Conservation (phyloP, 2,113 vertebrate genomes). For the Heptranchias perlo region DNA sequence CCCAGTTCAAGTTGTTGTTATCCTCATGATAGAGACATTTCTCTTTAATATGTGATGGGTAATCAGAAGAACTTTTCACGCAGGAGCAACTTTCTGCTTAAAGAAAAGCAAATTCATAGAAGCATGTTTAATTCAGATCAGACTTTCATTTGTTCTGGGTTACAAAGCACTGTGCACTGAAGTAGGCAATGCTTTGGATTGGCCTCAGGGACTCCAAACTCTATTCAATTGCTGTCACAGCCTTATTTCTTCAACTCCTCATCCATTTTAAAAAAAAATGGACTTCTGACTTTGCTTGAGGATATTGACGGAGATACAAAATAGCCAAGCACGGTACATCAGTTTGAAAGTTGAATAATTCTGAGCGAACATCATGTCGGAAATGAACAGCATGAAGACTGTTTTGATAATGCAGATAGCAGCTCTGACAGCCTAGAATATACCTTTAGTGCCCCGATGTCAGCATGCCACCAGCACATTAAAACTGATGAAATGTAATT, state of each 20-base stretch:
- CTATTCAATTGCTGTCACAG: neutral
- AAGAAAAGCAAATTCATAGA: neutral
- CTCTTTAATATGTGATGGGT: neutral
- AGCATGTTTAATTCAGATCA: neutral
- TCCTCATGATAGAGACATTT: neutral
- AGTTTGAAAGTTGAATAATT: conserved; percentile 7
- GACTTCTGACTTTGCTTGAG: neutral
- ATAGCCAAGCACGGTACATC: neutral
- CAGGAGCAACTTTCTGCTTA: neutral
- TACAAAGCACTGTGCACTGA: neutral
- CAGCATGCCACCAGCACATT: neutral
- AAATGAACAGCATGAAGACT: neutral
- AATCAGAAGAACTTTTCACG: neutral
- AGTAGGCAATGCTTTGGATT: neutral
- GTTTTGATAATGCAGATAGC: neutral
- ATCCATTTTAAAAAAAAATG: neutral
- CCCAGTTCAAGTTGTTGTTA: neutral
- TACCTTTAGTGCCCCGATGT: neutral
- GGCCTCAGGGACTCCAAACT: neutral
- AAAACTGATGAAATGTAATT: neutral
- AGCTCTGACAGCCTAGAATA: neutral
- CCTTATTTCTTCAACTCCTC: neutral
- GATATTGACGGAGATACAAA: neutral
- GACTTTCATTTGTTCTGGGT: neutral
- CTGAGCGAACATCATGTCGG: neutral